Percentiles rank a stretch among this genome's conserved stretches.
These are phyloP conservation scores for Thymelicus sylvestris DNA, from an alignment of 2,888 invertebrate species.

Conservation along the genomic window DNA sequence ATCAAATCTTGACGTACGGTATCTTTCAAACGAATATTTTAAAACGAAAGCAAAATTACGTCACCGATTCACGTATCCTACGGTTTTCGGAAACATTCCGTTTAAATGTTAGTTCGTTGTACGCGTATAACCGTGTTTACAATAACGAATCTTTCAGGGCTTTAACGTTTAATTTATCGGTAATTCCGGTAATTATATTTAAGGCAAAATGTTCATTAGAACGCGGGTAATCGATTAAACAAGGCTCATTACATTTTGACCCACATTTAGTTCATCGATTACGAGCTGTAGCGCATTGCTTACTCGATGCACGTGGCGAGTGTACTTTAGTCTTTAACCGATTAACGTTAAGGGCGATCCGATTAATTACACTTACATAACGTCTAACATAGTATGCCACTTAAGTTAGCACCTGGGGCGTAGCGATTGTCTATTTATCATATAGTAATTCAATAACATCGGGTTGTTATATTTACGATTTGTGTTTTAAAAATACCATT, in stretches of 20 bases:
- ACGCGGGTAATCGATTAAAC: constrained; percentile 20
- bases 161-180: not conserved
- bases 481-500: no score
- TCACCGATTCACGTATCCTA: no score
- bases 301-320: not conserved
- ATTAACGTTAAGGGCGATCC: not conserved
- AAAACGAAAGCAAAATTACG: no score
- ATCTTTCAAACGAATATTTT: no score
- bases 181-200: constrained; percentile 13
- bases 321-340: constrained; percentile 3
- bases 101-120: no score
- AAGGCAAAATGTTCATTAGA: constrained; percentile 8
- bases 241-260: constrained; percentile 20
- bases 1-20: no score
- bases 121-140: no score
- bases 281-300: constrained; percentile 1
- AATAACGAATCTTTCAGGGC: not conserved
- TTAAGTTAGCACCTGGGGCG: not conserved
- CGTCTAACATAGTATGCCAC: not conserved
- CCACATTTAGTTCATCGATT: constrained; percentile 23
- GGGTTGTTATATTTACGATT: no score
- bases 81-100: no score
- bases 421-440: not conserved
- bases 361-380: not conserved
- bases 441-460: not conserved